Conservation (phyloP, 92 coral and sea anemone genomes). For the Siderastrea siderea region DNA sequence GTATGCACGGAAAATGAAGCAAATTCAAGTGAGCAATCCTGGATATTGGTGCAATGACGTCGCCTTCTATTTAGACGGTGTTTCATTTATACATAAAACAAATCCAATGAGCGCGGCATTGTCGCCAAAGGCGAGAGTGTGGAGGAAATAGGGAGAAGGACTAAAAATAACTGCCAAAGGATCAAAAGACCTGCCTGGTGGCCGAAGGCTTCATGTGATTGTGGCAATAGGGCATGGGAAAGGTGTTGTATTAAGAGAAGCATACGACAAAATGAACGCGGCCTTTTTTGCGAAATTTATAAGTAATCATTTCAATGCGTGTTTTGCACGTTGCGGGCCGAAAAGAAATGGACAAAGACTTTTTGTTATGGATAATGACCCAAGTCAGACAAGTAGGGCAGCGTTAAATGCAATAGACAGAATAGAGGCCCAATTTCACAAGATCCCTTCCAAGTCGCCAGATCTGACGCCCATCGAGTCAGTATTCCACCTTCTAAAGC, state of each 20-base stretch:
- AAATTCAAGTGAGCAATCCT: background rate
- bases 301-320: constrained; percentile 57
- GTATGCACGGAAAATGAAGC: constrained; percentile 2
- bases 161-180: constrained; percentile 63
- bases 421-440: background rate
- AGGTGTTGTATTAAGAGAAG: constrained; percentile 51
- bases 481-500: no score
- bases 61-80: constrained; percentile 11
- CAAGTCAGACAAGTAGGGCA: constrained; percentile 58
- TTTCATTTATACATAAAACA: constrained; percentile 27
- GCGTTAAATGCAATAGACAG: constrained; percentile 2
- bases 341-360: constrained; percentile 43
- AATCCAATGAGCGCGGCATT: constrained; percentile 31
- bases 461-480: background rate
- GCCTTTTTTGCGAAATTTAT: constrained; percentile 59
- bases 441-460: background rate
- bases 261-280: constrained; percentile 69
- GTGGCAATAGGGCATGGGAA: constrained; percentile 65
- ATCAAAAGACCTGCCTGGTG: constrained; percentile 68
- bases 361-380: constrained; percentile 84
- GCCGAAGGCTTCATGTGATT: constrained; percentile 61
- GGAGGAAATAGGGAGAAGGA: constrained; percentile 51
- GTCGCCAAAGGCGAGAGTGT: constrained; percentile 8
- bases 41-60: no score
- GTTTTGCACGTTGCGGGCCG: constrained; percentile 62